Conservation (phyloP, 2,113 vertebrate species). For the Salvelinus fontinalis region DNA sequence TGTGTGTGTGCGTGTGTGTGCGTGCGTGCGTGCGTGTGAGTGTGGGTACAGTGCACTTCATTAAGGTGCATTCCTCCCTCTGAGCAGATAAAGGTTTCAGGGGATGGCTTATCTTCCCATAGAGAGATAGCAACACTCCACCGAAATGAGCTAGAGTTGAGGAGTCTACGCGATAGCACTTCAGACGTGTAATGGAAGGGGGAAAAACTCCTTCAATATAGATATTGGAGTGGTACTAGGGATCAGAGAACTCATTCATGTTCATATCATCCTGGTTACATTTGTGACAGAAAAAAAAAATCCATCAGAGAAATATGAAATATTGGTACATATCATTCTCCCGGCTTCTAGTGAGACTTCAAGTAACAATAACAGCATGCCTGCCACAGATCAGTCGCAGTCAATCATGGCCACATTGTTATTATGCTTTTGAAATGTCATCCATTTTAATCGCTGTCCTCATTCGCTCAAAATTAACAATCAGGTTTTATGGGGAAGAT, state of each 20-base stretch:
- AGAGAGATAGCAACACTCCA: constrained; percentile 2
- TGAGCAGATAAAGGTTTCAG: constrained; percentile 24
- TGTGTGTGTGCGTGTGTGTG: too few species aligned
- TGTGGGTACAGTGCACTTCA: constrained; percentile 5
- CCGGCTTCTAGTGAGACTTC: neutral
- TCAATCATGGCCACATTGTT: constrained; percentile 18
- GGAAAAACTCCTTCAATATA: neutral
- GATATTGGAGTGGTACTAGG: constrained; percentile 5
- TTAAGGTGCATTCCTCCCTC: constrained; percentile 14
- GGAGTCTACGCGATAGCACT: constrained; percentile 10
- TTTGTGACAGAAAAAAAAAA: neutral
- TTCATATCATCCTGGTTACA: neutral
- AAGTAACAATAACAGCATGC: neutral
- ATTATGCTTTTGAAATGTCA: constrained; percentile 17
- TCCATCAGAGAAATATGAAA: neutral
- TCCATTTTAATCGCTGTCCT: constrained; percentile 17
- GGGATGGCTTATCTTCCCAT: constrained; percentile 18
- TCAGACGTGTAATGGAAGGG: constrained; percentile 9
- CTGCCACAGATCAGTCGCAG: constrained; percentile 1
- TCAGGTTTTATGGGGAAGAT: constrained; percentile 13
- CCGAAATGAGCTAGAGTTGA: constrained; percentile 15
- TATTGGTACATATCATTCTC: neutral
- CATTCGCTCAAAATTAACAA: constrained; percentile 15
- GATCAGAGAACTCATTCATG: constrained; percentile 12
- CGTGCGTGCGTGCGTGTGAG: too few species aligned